These are phyloP conservation scores for Eristalinus aeneus DNA, from an alignment of 2,888 invertebrate genomes.

Conservation along the genomic window DNA sequence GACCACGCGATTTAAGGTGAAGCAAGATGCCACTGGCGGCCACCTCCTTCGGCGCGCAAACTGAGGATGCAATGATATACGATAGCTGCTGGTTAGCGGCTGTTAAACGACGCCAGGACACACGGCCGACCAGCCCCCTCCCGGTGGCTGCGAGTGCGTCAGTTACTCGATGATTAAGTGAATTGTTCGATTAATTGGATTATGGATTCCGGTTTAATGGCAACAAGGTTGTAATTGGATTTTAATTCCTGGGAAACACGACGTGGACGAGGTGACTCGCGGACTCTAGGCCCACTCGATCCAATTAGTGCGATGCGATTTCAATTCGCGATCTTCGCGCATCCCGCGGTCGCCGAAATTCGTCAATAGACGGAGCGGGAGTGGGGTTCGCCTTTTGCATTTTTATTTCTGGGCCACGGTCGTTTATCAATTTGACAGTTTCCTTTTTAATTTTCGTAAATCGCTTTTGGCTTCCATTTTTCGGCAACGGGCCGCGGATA, in stretches of 20 bases:
- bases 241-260: slow-evolving; percentile 68
- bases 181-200: slow-evolving; percentile 71
- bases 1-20: slow-evolving; percentile 59
- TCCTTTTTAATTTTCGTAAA: slow-evolving; percentile 70
- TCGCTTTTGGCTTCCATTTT: slow-evolving; percentile 70
- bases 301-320: slow-evolving; percentile 65
- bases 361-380: slow-evolving; percentile 6
- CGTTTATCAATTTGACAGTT: slow-evolving; percentile 70
- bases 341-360: neutral
- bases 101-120: slow-evolving; percentile 35
- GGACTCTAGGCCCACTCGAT: slow-evolving; percentile 37
- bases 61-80: slow-evolving; percentile 55
- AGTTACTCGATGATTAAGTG: slow-evolving; percentile 65
- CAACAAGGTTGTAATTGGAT: slow-evolving; percentile 65
- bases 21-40: slow-evolving; percentile 60
- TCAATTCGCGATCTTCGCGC: slow-evolving; percentile 50
- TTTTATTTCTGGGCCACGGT: slow-evolving; percentile 54
- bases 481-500: neutral
- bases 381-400: slow-evolving; percentile 40
- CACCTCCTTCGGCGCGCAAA: slow-evolving; percentile 19
- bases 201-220: slow-evolving; percentile 61
- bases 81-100: slow-evolving; percentile 2
- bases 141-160: slow-evolving; percentile 18
- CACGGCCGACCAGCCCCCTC: neutral
- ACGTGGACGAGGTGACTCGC: slow-evolving; percentile 46